Evolutionary conservation across 2,888 invertebrate genomes (phyloP), one percentile per base, ranked within the genome.

Genomic region (Meliscaeva auricollis): DNA sequence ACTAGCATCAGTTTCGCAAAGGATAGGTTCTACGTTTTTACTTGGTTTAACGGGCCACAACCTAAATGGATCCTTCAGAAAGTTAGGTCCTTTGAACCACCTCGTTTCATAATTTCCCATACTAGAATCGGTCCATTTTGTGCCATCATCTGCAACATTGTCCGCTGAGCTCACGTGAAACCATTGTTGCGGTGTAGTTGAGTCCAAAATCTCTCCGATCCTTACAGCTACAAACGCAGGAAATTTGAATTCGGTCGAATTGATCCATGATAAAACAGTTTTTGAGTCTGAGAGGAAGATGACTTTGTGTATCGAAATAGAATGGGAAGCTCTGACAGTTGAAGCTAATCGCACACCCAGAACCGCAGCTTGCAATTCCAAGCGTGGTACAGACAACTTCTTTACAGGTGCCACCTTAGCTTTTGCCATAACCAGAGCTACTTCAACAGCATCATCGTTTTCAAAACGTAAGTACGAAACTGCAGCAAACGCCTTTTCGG

Each of bases 351-450:
- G 41, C n/a, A 50, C 41, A 35, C 41, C 50, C 3, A 50, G 32
- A 38, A 60, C 11, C 13, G 35, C 35, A 50, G 72, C 48, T 38
- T 50, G 48, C 17, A 58, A 22, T 48, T 70, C 58, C 11, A 70
- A 13, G 2, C 72, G 48, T 2, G 72, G 60, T 4, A 72, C 26
- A 5, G 69, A 69, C 1, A 69, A 9, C 26, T 44, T 62, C 13
- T 70, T 56, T 3, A 74, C 50, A 2, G 44, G 64, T 0, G 64
- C 74, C 3, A 74, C 64, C 15, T 74, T 64, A 1, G 46, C 62
- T 22, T 54, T 70, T 11, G 62, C 69, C 62, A 70, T 62, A 9
- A 62, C 44, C 17, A 62, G 32, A 3, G 70, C 32, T 9, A 73
- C 72, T 26, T 62, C 41, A 0, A 70, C 35, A 6, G 0, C 22